Base-by-base conservation (phyloP, 2,113 vertebrate species). In the Urocolius indicus region DNA sequence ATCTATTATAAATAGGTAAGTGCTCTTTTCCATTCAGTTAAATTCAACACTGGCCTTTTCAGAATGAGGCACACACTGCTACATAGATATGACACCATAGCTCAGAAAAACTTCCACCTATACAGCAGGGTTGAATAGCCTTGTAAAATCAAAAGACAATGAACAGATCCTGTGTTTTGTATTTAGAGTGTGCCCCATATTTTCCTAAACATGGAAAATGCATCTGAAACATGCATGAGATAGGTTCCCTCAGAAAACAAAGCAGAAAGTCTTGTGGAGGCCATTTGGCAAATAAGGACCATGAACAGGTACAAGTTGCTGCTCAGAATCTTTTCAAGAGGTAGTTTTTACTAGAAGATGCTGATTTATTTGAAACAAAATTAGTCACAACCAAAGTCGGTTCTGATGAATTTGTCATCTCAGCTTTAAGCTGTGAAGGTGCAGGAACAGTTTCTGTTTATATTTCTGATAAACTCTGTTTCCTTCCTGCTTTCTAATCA, bases 31-130 rank as follows among this genome's bases (percentile, higher is more conserved):
- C 17, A 43, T 32, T 52, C 18, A n/a, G 6, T 89, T 57, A 32
- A 41, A 72, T 82, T 67, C n/a, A 55, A 54, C 27, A 6, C 3
- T 11, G 49, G 27, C 43, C 48, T 10, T 52, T 49, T 29, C 80
- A 41, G 48, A 27, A 29, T 1, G 38, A 26, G 19, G 29, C n/a
- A 82, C 13, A 3, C 1, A 3, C 32, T 84, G 30, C 34, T 12
- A 3, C 1, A 0, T 0, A 5, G 20, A 9, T 4, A 43, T 10
- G 21, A 43, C 15, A 36, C 15, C 32, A 48, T 7, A 49, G 34
- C 43, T 38, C 9, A 5, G 6, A 22, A 52, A 68, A 41, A 87
- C 59, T 19, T 19, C 45, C 54, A 72, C 45, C 12, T 54, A 30
- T 8, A 23, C 10, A 24, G 21, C 13, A 55, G 17, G 22, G 29